Base-by-base conservation (phyloP, 2,888 invertebrate species). In the Platerodrilus igneus region DNA sequence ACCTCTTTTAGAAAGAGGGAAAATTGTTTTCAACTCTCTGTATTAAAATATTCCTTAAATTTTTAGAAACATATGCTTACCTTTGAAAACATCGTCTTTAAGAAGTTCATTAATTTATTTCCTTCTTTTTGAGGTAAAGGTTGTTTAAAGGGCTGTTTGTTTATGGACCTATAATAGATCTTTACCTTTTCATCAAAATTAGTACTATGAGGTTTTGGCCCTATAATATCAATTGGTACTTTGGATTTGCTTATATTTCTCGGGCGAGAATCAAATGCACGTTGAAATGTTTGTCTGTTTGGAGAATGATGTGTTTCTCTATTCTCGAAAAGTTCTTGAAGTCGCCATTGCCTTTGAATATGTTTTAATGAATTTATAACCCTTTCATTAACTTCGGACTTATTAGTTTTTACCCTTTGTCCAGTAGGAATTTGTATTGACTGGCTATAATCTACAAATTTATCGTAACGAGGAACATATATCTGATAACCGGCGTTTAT, bases 401-500 rank as follows among this genome's bases (percentile, higher is more conserved):
- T n/a, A n/a, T n/a, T n/a, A n/a, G n/a, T n/a, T n/a, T n/a, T n/a
- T n/a, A n/a, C n/a, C n/a, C n/a, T n/a, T n/a, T n/a, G n/a, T n/a
- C n/a, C n/a, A n/a, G n/a, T n/a, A n/a, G n/a, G n/a, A n/a, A n/a
- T n/a, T n/a, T n/a, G n/a, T n/a, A n/a, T n/a, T n/a, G n/a, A 34
- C 4, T 26, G 3, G 3, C 10, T 23, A 16, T 9, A 8, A 25
- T 37, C 27, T 7, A 38, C 6, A 26, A 38, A 38, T 20, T 21
- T 21, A 7, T 41, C 30, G 5, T 10, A 41, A 3, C 27, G 25
- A 4, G 35, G 30, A 16, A 35, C 30, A 20, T 18, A 29, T 9
- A 41, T 30, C 8, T 26, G 15, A 16, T 36, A 41, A 21, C 26
- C 21, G 2, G 23, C 8, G 36, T 41, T 36, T 23, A 41, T 8